Base-by-base conservation (phyloP, 2,888 invertebrate genomes). In the Priocnemis perturbator region DNA sequence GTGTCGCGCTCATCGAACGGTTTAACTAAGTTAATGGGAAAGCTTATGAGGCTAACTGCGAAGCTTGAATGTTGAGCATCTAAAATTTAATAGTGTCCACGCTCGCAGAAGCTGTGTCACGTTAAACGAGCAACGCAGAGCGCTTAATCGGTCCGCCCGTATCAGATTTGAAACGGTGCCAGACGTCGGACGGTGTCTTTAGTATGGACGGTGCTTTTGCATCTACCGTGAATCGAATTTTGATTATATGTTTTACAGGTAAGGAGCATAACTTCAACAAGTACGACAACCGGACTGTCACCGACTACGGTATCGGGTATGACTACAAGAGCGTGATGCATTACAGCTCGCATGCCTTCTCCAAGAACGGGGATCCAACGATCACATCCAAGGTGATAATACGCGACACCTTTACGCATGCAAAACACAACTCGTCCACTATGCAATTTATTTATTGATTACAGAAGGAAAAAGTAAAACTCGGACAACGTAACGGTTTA, bases 321-420 rank as follows among this genome's bases (percentile, higher is more conserved):
- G 95, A 95, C 86, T 95, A 94, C 77, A 90, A 89, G 9, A 94
- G 94, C 81, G 92, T 95, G 0, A 93, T 95, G 93, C 95, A 95
- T 82, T 95, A 95, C 79, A 92, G 93, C 55, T 90, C 90, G 30
- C 89, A 88, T 26, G 94, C 94, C 0, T 95, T 95, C 83, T 92
- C 94, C 0, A 92, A 91, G 81, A 93, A 94, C 85, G 93, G 92
- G 44, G 90, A 92, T 74, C 90, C 90, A 55, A 95, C 95, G 0
- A 95, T 95, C 58, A 90, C 93, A 52, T 92, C 94, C 0, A 85
- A 90, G 86, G 91, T 90, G 52, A 17, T 37, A 11, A 37, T 37
- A 11, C 37, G 37, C 7, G 11, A 11, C 11, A 37, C 14, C 7
- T 37, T 37, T 37, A 11, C 11, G 37, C 37, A 81, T 60, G 21